These are phyloP conservation scores for Apodemia hepburni DNA, from an alignment of 2,888 invertebrate species.

Conservation along the genomic window DNA sequence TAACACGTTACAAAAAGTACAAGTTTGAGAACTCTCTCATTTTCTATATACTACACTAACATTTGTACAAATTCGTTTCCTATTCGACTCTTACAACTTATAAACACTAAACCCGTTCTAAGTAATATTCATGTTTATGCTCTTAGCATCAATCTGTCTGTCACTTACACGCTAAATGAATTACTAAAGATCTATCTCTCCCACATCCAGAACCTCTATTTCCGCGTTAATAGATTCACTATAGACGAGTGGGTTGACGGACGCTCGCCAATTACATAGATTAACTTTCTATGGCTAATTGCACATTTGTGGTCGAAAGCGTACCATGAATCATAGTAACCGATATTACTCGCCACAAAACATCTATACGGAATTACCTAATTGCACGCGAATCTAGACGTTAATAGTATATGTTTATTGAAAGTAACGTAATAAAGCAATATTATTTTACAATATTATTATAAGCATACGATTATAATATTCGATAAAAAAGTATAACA, in stretches of 20 bases:
- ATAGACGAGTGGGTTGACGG: constrained; percentile 56
- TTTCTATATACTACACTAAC: neutral
- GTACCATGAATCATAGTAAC: constrained; percentile 42
- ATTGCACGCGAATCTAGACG: constrained; percentile 27
- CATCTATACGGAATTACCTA: constrained; percentile 21
- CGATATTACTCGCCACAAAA: constrained; percentile 14
- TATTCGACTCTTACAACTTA: neutral
- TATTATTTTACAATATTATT: neutral
- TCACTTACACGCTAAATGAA: constrained; percentile 19
- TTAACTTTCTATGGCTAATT: constrained; percentile 69
- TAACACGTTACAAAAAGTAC: neutral
- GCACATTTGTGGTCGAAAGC: constrained; percentile 45
- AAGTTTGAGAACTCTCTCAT: neutral
- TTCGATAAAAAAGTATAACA: too few relatives aligned
- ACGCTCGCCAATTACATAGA: constrained; percentile 61
- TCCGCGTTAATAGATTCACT: constrained; percentile 51
- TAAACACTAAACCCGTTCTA: neutral
- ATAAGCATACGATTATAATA: neutral
- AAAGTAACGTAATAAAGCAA: neutral
- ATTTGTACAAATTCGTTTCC: neutral
- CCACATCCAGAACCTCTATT: constrained; percentile 51
- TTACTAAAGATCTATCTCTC: constrained; percentile 33
- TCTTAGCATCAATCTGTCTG: constrained; percentile 12
- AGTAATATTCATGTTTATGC: constrained; percentile 10
- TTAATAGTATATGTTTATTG: neutral